Evolutionary conservation across 2,888 invertebrate species (phyloP).

Genomic region (Dioctria linearis): DNA sequence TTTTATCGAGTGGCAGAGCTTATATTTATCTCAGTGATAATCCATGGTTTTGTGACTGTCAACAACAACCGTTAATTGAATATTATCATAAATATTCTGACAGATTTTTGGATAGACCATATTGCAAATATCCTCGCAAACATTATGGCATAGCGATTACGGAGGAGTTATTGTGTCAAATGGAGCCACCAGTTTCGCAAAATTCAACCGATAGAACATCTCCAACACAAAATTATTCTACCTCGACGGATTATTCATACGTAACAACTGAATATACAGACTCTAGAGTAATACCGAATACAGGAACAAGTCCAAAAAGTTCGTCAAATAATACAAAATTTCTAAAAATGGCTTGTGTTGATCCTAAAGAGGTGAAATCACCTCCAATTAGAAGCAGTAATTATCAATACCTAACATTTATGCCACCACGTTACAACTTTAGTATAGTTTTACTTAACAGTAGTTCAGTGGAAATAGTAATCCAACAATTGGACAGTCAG

Average conservation of each 20-base stretch:
- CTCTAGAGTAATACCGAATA: too few species aligned
- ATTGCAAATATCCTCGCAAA: constrained; percentile 63
- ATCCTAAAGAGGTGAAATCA: constrained; percentile 3
- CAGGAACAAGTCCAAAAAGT: constrained; percentile 55
- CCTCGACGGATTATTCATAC: too few species aligned
- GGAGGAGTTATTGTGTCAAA: constrained; percentile 56
- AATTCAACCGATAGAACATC: constrained; percentile 63
- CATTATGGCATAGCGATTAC: constrained; percentile 62
- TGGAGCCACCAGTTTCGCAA: constrained; percentile 60
- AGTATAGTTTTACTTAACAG: constrained; percentile 61
- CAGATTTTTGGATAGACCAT: constrained; percentile 63
- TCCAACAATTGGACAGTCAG: constrained; percentile 58
- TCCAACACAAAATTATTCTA: too few species aligned
- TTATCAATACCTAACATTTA: constrained; percentile 60
- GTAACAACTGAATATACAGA: too few species aligned
- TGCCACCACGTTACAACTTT: constrained; percentile 64
- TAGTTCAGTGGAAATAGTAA: constrained; percentile 61
- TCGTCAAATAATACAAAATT: neutral
- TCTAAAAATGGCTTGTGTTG: constrained; percentile 18
- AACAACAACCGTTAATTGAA: constrained; percentile 60
- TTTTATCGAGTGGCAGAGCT: constrained; percentile 55
- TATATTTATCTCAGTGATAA: constrained; percentile 63
- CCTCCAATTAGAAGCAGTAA: neutral
- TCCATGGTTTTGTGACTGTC: constrained; percentile 65
- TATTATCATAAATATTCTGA: constrained; percentile 60